phyloP scores from a whole-genome alignment of 2,888 invertebrate species.

The Lasioglossum pauxillum region DNA sequence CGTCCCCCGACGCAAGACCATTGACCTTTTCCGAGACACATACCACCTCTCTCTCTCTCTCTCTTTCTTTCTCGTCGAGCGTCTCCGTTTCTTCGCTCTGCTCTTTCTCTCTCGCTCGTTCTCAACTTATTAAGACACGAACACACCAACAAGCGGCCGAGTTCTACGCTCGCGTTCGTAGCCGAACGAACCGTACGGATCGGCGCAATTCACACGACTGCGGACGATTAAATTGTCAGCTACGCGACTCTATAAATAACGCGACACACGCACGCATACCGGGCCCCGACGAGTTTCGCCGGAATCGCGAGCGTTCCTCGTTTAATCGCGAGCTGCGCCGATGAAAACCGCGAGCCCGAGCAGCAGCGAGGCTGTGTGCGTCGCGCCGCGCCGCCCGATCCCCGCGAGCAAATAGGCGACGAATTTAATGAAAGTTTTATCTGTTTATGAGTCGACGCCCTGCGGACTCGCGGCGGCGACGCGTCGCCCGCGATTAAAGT shows the following conservation, averaged over 20 bases:
- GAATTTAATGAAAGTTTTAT: conserved; percentile 54
- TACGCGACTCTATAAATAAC: conserved; percentile 75
- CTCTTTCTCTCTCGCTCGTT: not conserved
- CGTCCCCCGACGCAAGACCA: conserved; percentile 64
- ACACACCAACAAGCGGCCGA: conserved; percentile 19
- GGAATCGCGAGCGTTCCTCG: conserved; percentile 62
- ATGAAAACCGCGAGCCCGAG: conserved; percentile 51
- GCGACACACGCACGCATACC: conserved; percentile 63
- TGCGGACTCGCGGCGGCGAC: too few relatives aligned
- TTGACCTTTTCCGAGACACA: conserved; percentile 69
- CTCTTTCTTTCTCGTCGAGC: not conserved
- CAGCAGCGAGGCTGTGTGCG: not conserved
- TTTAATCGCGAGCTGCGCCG: conserved; percentile 62
- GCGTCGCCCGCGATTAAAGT: conserved; percentile 17
- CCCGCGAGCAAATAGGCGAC: conserved; percentile 46
- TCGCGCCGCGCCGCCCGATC: not conserved
- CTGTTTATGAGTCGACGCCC: conserved; percentile 18
- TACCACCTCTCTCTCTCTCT: conserved; percentile 2
- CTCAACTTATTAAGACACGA: conserved; percentile 71
- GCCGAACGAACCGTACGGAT: conserved; percentile 54
- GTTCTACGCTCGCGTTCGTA: not conserved
- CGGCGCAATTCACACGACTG: conserved; percentile 71
- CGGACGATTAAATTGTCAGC: conserved; percentile 75
- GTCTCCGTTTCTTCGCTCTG: not conserved
- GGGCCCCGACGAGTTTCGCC: conserved; percentile 45